phyloP scores from a whole-genome alignment of 2,888 invertebrate genomes.

The Leptodirus hochenwartii region DNA sequence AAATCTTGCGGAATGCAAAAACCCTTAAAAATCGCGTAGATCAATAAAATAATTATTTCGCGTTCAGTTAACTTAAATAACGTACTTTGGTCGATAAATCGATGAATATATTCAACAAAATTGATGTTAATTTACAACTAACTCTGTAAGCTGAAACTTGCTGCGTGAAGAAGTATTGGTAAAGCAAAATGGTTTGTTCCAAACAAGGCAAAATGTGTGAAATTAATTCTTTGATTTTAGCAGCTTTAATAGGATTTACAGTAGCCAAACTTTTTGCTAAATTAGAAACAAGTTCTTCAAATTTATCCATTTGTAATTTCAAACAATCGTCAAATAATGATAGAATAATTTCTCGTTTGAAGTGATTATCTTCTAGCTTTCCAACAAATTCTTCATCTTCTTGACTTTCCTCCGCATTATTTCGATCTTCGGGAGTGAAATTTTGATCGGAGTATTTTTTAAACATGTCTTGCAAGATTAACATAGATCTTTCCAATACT shows the following conservation, averaged over 20 bases:
- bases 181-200: conserved; percentile 55
- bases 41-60: conserved; percentile 2
- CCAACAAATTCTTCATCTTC: conserved; percentile 7
- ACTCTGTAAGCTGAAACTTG: conserved; percentile 61
- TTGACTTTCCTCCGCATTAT: conserved; percentile 4
- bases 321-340: not conserved
- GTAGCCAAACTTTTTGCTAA: too few species aligned
- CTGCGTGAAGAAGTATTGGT: conserved; percentile 63
- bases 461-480: conserved; percentile 16
- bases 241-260: too few species aligned
- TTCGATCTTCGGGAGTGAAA: conserved; percentile 18
- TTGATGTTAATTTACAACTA: conserved; percentile 65
- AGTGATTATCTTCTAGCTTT: not conserved
- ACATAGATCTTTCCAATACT: too few species aligned
- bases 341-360: not conserved
- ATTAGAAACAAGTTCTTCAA: conserved; percentile 13
- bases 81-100: conserved; percentile 55
- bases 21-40: conserved; percentile 34
- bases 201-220: conserved; percentile 42
- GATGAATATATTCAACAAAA: conserved; percentile 68
- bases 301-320: not conserved
- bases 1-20: conserved; percentile 85
- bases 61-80: conserved; percentile 4
- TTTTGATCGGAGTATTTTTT: conserved; percentile 14
- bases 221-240: conserved; percentile 6